Percentiles rank a stretch among this genome's conserved stretches.
phyloP scores from a whole-genome alignment of 2,888 invertebrate genomes.

The Danaus chrysippus region DNA sequence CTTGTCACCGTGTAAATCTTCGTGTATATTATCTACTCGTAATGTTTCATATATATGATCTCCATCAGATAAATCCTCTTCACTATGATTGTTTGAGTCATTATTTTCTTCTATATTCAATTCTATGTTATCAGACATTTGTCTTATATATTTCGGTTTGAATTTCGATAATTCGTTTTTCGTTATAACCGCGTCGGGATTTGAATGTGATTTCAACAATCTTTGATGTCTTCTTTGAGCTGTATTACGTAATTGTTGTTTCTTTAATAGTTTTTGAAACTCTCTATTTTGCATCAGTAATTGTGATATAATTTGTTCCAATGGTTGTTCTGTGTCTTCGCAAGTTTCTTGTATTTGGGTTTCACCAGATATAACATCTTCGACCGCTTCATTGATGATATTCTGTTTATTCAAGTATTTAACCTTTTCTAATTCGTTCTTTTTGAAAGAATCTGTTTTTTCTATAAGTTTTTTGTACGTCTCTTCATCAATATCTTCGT shows the following conservation, averaged over 20 bases:
- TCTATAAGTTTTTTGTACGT: conserved; percentile 71
- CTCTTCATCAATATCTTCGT: conserved; percentile 70
- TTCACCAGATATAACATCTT: conserved; percentile 59
- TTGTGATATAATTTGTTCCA: conserved; percentile 89
- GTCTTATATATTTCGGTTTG: conserved; percentile 60
- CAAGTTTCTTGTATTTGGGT: conserved; percentile 46
- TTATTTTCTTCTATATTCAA: conserved; percentile 37
- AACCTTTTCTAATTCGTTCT: conserved; percentile 73
- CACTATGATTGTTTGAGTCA: conserved; percentile 39
- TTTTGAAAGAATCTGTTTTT: conserved; percentile 76
- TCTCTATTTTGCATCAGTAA: conserved; percentile 90
- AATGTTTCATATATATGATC: conserved; percentile 82
- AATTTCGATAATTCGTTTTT: conserved; percentile 56
- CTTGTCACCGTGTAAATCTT: conserved; percentile 51
- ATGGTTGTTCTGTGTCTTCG: conserved; percentile 76
- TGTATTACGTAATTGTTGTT: conserved; percentile 81
- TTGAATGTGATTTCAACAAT: conserved; percentile 74
- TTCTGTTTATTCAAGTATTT: conserved; percentile 73
- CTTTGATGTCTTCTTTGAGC: conserved; percentile 77
- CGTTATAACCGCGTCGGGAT: conserved; percentile 71
- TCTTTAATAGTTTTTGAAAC: conserved; percentile 87
- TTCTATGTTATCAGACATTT: conserved; percentile 60
- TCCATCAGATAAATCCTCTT: conserved; percentile 56
- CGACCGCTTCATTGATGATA: conserved; percentile 68
- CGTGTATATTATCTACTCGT: conserved; percentile 60